phyloP scores from a whole-genome alignment of 1,140 invertebrate genomes.

The Chrysomallon squamiferum region DNA sequence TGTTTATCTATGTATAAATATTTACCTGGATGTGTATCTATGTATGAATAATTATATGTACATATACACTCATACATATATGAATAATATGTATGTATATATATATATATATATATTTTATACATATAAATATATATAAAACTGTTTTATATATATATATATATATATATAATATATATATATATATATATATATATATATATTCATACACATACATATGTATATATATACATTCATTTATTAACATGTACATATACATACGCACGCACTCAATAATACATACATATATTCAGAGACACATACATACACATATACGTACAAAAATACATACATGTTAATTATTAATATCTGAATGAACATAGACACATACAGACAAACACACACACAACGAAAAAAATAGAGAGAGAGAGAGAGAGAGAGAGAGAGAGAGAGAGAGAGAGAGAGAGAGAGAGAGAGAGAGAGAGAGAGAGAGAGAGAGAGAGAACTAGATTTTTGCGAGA shows the following conservation, averaged over 20 bases:
- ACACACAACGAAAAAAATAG: too few species aligned
- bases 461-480: too few species aligned
- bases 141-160: too few species aligned
- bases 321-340: not conserved
- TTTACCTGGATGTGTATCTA: too few species aligned
- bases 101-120: not conserved
- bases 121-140: not conserved
- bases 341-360: too few species aligned
- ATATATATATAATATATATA: too few species aligned
- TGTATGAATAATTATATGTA: too few species aligned
- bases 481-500: too few species aligned
- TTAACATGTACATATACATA: not conserved
- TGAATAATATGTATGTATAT: not conserved
- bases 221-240: not conserved
- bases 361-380: not conserved
- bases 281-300: not conserved
- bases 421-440: too few species aligned
- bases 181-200: constrained; percentile 1
- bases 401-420: too few species aligned
- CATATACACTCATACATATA: not conserved
- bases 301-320: not conserved
- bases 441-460: too few species aligned
- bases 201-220: not conserved
- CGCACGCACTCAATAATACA: not conserved
- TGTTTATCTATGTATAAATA: too few species aligned